These are phyloP conservation scores for Trochalopteron elliotii DNA, from an alignment of 2,113 vertebrate species.

Conservation along the genomic window DNA sequence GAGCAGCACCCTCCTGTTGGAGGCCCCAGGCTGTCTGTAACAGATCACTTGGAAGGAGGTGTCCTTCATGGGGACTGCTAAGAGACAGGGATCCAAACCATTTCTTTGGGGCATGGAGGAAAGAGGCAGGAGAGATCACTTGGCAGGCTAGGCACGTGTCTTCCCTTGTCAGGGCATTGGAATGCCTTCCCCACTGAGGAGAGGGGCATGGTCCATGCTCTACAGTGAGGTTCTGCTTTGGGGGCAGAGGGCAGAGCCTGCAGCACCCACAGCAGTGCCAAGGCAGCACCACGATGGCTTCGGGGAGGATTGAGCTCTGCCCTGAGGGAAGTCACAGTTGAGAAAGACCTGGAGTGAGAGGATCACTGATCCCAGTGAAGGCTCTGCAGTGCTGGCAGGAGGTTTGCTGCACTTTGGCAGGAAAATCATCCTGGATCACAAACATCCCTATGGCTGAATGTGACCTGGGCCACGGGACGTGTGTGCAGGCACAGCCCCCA, in stretches of 20 bases:
- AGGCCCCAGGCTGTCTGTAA: neutral
- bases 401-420: neutral
- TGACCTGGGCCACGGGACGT: accelerated
- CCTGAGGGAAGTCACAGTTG: accelerated
- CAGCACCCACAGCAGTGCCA: accelerated
- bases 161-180: neutral
- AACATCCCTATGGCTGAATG: neutral
- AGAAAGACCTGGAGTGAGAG: neutral
- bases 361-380: accelerated
- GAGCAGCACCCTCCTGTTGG: neutral
- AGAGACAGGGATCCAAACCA: neutral
- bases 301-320: accelerated
- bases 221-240: neutral
- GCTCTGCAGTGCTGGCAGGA: accelerated
- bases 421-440: neutral
- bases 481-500: neutral
- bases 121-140: neutral
- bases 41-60: neutral
- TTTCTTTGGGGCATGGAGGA: neutral
- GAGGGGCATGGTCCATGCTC: neutral
- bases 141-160: neutral
- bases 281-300: accelerated
- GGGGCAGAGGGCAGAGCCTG: neutral
- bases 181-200: neutral
- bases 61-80: neutral